phyloP scores from a whole-genome alignment of 2,888 invertebrate species.

The Eumacrocentrus americanus region DNA sequence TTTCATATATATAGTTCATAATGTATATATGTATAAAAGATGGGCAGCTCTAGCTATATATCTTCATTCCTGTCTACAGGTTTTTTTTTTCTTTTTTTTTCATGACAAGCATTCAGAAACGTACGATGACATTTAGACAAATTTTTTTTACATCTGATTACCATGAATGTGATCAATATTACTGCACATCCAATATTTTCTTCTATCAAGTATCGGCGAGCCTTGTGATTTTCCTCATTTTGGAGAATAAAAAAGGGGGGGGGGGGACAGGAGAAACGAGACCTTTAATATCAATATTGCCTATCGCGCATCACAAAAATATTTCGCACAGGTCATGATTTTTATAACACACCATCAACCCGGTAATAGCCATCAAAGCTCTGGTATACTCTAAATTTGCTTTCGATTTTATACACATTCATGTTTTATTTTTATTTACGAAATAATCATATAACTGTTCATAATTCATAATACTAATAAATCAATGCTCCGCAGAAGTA shows the following conservation, averaged over 20 bases:
- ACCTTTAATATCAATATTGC: slow-evolving; percentile 13
- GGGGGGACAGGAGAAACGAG: neutral
- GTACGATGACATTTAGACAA: neutral
- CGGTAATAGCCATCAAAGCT: slow-evolving; percentile 22
- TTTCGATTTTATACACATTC: slow-evolving; percentile 30
- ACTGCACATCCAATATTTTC: neutral
- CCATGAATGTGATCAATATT: no score
- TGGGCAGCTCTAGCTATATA: slow-evolving; percentile 1
- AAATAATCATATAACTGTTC: slow-evolving; percentile 37
- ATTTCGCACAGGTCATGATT: slow-evolving; percentile 20
- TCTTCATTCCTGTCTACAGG: neutral
- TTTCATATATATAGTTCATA: neutral
- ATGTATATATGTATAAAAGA: slow-evolving; percentile 8
- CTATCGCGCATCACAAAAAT: slow-evolving; percentile 19
- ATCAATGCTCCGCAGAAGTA: slow-evolving; percentile 52
- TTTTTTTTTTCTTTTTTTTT: neutral
- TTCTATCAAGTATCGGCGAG: neutral
- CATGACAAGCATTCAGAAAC: neutral
- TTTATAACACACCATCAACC: slow-evolving; percentile 19
- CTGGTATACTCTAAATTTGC: slow-evolving; percentile 28
- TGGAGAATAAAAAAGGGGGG: neutral
- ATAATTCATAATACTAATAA: slow-evolving; percentile 42
- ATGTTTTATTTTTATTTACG: slow-evolving; percentile 45
- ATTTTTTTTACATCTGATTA: no score
- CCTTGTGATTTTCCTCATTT: slow-evolving; percentile 12